Evolutionary conservation across 2,797 vertebrate genomes (phyloP), one percentile per base, ranked within the genome.

Genomic region (Allochrocebus solatus): DNA sequence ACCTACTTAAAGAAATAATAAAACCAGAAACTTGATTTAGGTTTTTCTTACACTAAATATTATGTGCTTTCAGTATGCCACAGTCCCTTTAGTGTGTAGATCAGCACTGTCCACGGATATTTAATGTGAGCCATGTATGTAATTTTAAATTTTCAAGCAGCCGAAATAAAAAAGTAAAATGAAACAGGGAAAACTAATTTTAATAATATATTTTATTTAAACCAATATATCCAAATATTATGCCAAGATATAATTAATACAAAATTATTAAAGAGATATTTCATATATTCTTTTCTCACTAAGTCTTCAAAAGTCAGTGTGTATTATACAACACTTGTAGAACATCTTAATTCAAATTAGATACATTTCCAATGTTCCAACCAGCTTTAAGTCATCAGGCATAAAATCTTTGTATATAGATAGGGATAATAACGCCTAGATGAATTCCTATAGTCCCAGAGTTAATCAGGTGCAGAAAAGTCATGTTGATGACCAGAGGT

Each of bases 161-260:
- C 19, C 24, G 78, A 96, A 93, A 53, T 89, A 57, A 55, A 50
- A 79, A 89, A 70, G 50, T 10, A 67, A 94, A 74, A 95, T 82
- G 36, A 90, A 94, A 93, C 50, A 81, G 53, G 16, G 76, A 80
- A 85, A 83, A 81, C 41, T 72, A 82, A 95, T 75, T 82, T 93
- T 74, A 67, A 74, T 67, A 79, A 87, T 91, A 53, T 61, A 92
- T 59, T 87, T 96, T 90, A 90, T 94, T 93, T 96, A 67, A 85
- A 82, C 1, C 19, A 95, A 8, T 72, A 57, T 76, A 79, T 53
- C 28, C 12, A 91, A 89, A 10, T 84, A 82, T 17, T 81, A 74
- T 64, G 24, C 39, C 72, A 85, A 76, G 17, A 80, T 85, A 41
- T 43, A 94, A 80, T 91, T 82, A 93, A 46, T 79, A 41, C 16